Base-by-base conservation (phyloP, 1,140 invertebrate genomes). In the Euwallacea fornicatus region DNA sequence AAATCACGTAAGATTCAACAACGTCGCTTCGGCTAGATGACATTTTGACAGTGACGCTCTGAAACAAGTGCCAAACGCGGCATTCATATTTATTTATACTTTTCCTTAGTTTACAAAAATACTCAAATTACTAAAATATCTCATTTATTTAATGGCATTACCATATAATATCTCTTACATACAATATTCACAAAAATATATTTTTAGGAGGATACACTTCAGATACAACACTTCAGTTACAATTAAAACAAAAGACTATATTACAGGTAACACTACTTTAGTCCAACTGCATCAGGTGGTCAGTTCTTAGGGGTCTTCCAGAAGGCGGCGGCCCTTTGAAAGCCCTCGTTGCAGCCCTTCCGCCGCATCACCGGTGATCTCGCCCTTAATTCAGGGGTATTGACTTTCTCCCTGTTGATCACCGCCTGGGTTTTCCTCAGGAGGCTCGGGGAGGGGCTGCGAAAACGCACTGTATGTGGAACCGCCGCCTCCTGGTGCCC, bases 251-350 rank as follows among this genome's bases (percentile, higher is more conserved):
- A 13, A 56, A 13, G 11, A 56, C 54, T 56, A 56, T n/a, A 56
- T 13, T 56, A 56, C 54, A 13, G 54, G 54, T 56, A 56, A 56
- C 54, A 56, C 10, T 15, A 56, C 11, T n/a, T n/a, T 56, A 16
- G 16, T 9, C 13, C 46, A 56, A 56, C 4, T 10, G 11, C 21
- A 4, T 33, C 21, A 4, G 4, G 21, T 33, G 21, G 21, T 76
- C 74, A 76, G 54, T 69, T 77, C 75, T 80, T 78, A 1, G 77
- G 73, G 46, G 71, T 70, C 62, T 78, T 80, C 78, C 78, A 80
- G 72, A 80, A 80, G 46, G 78, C 78, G 0, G 78, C 72, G 8
- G 75, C 78, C 63, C 75, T 80, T 67, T 76, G 74, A 71, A 79
- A 80, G 54, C 73, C 75, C 43, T 76, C 78, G 69, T 75, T 77